A percentile compares a stretch with the other conserved stretches of the same genome.
Conservation (phyloP, 2,113 vertebrate species). For the Petromus typicus region DNA sequence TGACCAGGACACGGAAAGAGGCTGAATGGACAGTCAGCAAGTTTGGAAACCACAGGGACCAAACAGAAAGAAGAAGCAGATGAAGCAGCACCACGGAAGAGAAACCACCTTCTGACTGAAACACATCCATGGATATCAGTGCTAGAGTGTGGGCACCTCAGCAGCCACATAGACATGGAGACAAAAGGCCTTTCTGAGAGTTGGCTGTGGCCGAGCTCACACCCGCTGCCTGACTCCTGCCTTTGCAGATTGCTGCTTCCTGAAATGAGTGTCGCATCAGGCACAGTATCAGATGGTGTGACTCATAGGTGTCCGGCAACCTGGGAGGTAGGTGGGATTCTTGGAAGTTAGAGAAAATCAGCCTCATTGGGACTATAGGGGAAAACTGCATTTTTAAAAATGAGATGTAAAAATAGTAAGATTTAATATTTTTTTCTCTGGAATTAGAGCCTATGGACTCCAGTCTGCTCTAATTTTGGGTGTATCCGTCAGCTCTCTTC, state of each 20-base stretch:
- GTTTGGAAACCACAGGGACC: background rate
- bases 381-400: background rate
- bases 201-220: background rate
- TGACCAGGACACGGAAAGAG: background rate
- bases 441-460: background rate
- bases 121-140: background rate
- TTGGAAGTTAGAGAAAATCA: conserved; percentile 15
- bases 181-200: background rate
- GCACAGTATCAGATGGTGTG: background rate
- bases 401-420: conserved; percentile 1
- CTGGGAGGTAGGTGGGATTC: background rate
- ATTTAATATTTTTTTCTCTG: background rate
- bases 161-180: background rate
- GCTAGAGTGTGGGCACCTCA: background rate
- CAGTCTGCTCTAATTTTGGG: background rate
- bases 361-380: background rate
- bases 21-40: background rate
- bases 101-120: background rate
- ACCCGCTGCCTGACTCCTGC: background rate
- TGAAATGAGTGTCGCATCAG: background rate
- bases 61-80: background rate
- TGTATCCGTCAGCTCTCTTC: background rate
- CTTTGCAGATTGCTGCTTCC: conserved; percentile 12
- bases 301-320: background rate
- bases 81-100: background rate